Evolutionary conservation across 2,113 vertebrate species (phyloP).

Genomic region (Riparia riparia): DNA sequence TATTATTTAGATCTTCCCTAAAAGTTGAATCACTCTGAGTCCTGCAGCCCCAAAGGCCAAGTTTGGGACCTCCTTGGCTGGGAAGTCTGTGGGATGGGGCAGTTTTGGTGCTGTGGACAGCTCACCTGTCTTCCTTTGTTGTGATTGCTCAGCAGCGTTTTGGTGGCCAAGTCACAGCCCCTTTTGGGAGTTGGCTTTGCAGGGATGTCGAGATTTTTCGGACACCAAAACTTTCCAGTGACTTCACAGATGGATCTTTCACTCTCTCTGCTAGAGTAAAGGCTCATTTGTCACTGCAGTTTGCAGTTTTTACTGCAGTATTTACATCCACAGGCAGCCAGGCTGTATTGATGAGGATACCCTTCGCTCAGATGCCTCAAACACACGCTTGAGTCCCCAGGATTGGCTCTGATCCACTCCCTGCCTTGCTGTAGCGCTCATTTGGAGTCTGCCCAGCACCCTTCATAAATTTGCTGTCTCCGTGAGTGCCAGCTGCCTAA

Average conservation of each 20-base stretch:
- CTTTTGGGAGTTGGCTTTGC: background rate
- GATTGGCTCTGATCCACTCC: background rate
- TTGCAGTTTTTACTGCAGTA: background rate
- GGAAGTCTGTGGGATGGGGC: background rate
- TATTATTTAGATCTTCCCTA: background rate
- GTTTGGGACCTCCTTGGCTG: background rate
- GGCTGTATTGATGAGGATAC: background rate
- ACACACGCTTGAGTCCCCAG: background rate
- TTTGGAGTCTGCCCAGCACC: background rate
- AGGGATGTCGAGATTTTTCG: background rate
- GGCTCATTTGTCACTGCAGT: background rate
- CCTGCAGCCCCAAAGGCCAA: background rate
- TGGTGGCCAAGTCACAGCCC: background rate
- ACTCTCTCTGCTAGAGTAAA: background rate
- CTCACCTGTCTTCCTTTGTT: background rate
- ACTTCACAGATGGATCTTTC: background rate
- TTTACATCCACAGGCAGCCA: background rate
- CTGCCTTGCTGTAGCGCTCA: accelerated
- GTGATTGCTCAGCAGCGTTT: background rate
- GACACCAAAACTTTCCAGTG: background rate
- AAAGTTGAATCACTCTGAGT: accelerated
- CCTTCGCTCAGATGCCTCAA: background rate
- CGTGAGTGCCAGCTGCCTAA: background rate
- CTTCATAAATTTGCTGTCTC: background rate
- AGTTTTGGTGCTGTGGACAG: background rate